Evolutionary conservation across 2,113 vertebrate genomes (phyloP).

Genomic region (Aptenodytes forsteri): DNA sequence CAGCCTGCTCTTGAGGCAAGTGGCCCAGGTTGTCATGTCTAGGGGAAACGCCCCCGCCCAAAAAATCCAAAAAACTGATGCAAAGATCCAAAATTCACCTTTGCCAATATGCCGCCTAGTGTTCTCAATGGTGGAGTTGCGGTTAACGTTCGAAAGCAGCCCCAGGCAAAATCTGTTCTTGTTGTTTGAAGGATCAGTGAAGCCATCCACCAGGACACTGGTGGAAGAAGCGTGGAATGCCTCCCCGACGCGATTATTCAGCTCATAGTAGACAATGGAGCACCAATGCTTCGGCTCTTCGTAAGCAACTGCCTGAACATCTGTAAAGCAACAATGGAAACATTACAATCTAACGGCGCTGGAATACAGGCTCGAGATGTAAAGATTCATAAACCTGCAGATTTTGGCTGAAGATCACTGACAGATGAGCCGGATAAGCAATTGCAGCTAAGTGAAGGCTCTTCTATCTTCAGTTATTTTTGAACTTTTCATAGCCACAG

Average conservation of each 20-base stretch:
- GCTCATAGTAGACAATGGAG: slow-evolving; percentile 99
- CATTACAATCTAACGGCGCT: neutral
- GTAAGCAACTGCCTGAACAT: slow-evolving; percentile 96
- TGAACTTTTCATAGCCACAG: neutral
- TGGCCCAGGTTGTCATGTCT: neutral
- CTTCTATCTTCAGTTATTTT: neutral
- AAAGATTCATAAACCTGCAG: neutral
- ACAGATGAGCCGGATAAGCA: neutral
- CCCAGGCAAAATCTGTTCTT: slow-evolving; percentile 98
- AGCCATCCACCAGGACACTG: slow-evolving; percentile 95
- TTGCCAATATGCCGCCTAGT: slow-evolving; percentile 96
- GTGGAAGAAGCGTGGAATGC: slow-evolving; percentile 97
- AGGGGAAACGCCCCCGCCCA: fast-evolving
- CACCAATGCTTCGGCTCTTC: slow-evolving; percentile 99
- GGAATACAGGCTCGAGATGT: neutral
- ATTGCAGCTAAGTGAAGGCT: neutral
- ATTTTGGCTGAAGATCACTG: neutral
- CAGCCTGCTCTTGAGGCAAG: neutral
- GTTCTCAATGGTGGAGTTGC: slow-evolving; percentile 99
- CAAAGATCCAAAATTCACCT: slow-evolving; percentile 72
- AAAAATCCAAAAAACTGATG: fast-evolving
- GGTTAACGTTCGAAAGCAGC: slow-evolving; percentile 97
- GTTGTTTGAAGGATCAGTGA: slow-evolving; percentile 98
- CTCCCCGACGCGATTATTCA: slow-evolving; percentile 96
- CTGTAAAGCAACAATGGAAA: slow-evolving; percentile 75